Percentiles rank a stretch among this genome's conserved stretches.
Evolutionary conservation across 2,113 vertebrate species (phyloP).

Genomic region (Scomber colias): DNA sequence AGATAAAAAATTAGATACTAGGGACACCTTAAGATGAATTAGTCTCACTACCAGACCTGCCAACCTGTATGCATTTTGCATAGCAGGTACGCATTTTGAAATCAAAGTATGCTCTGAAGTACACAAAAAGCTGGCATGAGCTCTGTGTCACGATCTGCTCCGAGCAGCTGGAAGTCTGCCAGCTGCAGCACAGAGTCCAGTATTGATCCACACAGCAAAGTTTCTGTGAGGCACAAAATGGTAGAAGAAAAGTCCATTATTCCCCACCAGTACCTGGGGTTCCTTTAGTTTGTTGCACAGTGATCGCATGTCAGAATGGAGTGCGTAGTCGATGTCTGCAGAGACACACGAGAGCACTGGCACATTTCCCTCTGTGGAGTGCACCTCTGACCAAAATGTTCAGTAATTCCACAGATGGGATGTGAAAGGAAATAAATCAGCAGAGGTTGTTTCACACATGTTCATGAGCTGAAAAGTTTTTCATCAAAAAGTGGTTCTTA

Average conservation of each 20-base stretch:
- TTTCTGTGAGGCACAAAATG: background rate
- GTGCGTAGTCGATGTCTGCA: background rate
- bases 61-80: too few species aligned
- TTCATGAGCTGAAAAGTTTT: too few species aligned
- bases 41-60: background rate
- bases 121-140: background rate
- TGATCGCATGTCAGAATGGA: background rate
- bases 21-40: background rate
- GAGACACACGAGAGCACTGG: background rate
- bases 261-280: background rate
- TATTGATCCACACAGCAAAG: background rate
- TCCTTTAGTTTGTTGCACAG: background rate
- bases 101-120: too few species aligned
- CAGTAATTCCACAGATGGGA: too few species aligned
- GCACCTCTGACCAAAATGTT: too few species aligned
- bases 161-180: background rate
- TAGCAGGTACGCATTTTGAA: too few species aligned
- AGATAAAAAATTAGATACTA: background rate
- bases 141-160: background rate
- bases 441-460: too few species aligned
- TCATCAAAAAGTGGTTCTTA: too few species aligned
- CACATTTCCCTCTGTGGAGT: background rate
- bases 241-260: conserved; percentile 1
- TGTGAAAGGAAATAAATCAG: too few species aligned
- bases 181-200: background rate